phyloP scores from a whole-genome alignment of 2,888 invertebrate genomes.

The Desoria tigrina region DNA sequence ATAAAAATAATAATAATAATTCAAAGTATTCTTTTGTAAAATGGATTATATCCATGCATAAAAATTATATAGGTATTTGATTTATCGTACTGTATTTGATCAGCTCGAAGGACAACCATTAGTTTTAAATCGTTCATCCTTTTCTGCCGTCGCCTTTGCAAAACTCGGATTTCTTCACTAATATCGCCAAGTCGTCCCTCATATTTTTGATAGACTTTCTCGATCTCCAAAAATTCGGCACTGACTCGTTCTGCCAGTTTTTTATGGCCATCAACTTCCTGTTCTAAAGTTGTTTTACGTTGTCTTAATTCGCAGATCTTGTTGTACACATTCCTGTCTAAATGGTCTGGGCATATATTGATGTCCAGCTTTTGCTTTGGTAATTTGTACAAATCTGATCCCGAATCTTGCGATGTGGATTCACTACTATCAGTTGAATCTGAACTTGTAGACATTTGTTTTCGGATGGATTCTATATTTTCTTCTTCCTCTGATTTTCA shows the following conservation, averaged over 20 bases:
- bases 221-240: slow-evolving; percentile 35
- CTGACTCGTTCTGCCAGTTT: slow-evolving; percentile 40
- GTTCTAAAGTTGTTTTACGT: slow-evolving; percentile 40
- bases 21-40: background rate
- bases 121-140: slow-evolving; percentile 75
- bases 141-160: slow-evolving; percentile 71
- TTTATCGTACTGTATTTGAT: slow-evolving; percentile 68
- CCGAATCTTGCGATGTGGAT: slow-evolving; percentile 44
- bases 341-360: slow-evolving; percentile 47
- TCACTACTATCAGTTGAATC: slow-evolving; percentile 35
- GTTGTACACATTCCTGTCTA: slow-evolving; percentile 44
- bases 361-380: slow-evolving; percentile 35
- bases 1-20: slow-evolving; percentile 13
- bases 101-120: slow-evolving; percentile 68
- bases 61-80: too few species aligned
- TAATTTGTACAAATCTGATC: slow-evolving; percentile 43
- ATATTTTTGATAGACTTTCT: slow-evolving; percentile 38
- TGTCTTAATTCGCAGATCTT: slow-evolving; percentile 41
- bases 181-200: slow-evolving; percentile 43
- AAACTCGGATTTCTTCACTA: slow-evolving; percentile 43
- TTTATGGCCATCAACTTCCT: slow-evolving; percentile 41
- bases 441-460: slow-evolving; percentile 20
- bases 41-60: slow-evolving; percentile 1
- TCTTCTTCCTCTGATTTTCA: background rate
- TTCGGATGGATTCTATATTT: background rate